Conservation (phyloP, 2,797 vertebrate species). For the Coreius guichenoti region DNA sequence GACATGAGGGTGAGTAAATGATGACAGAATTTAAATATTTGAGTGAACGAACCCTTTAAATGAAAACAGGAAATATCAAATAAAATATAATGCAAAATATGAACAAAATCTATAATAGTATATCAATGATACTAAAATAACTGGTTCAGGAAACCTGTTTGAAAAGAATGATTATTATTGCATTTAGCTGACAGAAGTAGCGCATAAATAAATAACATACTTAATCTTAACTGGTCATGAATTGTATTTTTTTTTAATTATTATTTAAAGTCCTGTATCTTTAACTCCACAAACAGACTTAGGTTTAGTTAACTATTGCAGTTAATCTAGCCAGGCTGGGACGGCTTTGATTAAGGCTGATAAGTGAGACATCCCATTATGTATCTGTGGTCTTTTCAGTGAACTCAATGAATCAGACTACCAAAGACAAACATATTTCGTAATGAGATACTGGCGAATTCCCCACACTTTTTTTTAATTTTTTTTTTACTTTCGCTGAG, state of each 20-base stretch:
- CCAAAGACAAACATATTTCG: constrained; percentile 30
- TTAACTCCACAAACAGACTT: neutral
- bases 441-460: constrained; percentile 22
- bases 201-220: neutral
- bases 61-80: neutral
- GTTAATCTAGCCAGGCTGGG: constrained; percentile 20
- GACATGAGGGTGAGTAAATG: too few species aligned
- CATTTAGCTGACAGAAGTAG: neutral
- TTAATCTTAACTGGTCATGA: neutral
- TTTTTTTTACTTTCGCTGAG: neutral
- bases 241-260: neutral
- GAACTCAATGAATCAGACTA: constrained; percentile 38
- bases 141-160: neutral
- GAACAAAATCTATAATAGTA: neutral
- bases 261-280: neutral
- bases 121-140: neutral
- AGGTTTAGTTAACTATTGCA: neutral
- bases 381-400: constrained; percentile 34
- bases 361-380: constrained; percentile 24
- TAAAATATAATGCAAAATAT: neutral
- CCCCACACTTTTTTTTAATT: neutral
- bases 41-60: too few species aligned
- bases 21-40: too few species aligned
- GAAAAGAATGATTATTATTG: neutral
- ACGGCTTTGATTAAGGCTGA: constrained; percentile 22